Evolutionary conservation across 2,113 vertebrate species (phyloP).

Genomic region (Ctenomys sociabilis): DNA sequence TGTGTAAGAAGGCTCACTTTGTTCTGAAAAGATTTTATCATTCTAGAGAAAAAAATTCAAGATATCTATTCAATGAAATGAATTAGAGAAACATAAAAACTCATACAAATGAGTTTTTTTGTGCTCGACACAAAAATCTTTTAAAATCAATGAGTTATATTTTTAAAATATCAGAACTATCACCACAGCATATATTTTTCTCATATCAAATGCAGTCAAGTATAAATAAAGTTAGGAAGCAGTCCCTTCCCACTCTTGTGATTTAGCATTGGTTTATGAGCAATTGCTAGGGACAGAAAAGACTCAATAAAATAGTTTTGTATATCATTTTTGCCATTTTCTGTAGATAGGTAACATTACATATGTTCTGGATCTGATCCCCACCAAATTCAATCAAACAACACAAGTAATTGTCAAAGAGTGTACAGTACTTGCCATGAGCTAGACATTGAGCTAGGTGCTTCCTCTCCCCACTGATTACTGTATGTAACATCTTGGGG

Average conservation of each 20-base stretch:
- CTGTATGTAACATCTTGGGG: background rate
- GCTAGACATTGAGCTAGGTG: background rate
- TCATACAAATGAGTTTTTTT: background rate
- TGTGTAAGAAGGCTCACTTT: background rate
- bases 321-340: conserved; percentile 3
- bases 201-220: background rate
- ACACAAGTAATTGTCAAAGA: background rate
- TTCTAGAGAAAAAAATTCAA: background rate
- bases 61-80: background rate
- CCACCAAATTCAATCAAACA: background rate
- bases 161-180: conserved; percentile 18
- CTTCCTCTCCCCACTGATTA: background rate
- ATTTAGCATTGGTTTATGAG: background rate
- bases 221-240: background rate
- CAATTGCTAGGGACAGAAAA: conserved; percentile 33
- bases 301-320: background rate
- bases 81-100: background rate
- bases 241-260: background rate
- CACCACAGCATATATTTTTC: background rate
- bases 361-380: background rate
- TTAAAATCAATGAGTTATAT: background rate
- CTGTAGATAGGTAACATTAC: background rate
- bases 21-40: background rate
- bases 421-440: background rate
- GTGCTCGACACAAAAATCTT: background rate